Conservation (phyloP, 2,888 invertebrate genomes). For the Drosophila incognita region DNA sequence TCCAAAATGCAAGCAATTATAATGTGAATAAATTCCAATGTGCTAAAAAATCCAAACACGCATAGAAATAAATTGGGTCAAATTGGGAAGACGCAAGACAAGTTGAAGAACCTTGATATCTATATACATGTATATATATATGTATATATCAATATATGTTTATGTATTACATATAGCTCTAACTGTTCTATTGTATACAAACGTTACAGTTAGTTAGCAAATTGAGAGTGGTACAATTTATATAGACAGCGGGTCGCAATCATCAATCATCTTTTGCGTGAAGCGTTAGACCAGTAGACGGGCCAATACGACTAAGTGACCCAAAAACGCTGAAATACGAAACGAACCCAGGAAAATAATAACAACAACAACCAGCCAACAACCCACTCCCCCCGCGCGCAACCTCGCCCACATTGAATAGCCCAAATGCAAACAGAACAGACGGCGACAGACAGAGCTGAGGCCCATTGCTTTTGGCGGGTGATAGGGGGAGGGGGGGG, state of each 20-base stretch:
- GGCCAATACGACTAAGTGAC: conserved; percentile 57
- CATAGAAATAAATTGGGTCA: conserved; percentile 62
- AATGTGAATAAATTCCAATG: conserved; percentile 33
- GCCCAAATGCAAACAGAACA: background rate
- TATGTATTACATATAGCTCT: background rate
- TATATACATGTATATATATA: background rate
- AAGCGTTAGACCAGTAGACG: conserved; percentile 29
- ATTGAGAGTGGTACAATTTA: conserved; percentile 27
- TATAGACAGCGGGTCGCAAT: conserved; percentile 44
- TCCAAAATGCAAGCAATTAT: conserved; percentile 48
- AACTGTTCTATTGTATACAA: conserved; percentile 25
- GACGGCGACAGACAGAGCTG: conserved; percentile 11
- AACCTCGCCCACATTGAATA: background rate
- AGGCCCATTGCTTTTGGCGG: conserved; percentile 13
- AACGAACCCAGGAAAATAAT: conserved; percentile 29
- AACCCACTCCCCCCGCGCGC: background rate
- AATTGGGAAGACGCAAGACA: conserved; percentile 25
- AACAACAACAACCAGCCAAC: background rate
- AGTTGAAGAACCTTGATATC: conserved; percentile 55
- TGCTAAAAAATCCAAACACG: conserved; percentile 10
- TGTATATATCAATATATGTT: background rate
- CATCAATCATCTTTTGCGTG: conserved; percentile 71
- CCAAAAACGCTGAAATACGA: conserved; percentile 55
- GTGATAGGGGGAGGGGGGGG: background rate
- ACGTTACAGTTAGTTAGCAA: conserved; percentile 28